Evolutionary conservation across 2,797 vertebrate genomes (phyloP).

Genomic region (Manis crassicaudata): DNA sequence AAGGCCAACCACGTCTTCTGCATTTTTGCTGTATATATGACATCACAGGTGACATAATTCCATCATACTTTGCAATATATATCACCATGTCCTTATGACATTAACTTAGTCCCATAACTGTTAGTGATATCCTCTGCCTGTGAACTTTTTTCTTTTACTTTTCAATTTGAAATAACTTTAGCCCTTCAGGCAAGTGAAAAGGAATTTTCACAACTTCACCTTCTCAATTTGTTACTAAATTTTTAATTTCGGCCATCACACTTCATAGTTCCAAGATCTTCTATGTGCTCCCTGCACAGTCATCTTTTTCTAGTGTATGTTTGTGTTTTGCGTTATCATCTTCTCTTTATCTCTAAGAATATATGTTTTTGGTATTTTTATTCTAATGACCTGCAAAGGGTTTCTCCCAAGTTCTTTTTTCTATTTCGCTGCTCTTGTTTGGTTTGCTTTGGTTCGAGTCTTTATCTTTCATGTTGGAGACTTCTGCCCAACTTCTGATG

Average conservation of each 20-base stretch:
- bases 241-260: not conserved
- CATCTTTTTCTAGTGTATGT: not conserved
- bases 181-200: not conserved
- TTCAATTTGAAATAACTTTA: constrained; percentile 20
- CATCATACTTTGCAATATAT: not conserved
- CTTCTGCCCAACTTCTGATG: not conserved
- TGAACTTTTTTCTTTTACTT: not conserved
- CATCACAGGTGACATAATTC: not conserved
- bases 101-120: not conserved
- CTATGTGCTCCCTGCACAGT: not conserved
- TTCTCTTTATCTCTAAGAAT: not conserved
- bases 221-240: not conserved
- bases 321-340: not conserved
- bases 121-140: not conserved
- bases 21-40: not conserved
- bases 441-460: not conserved
- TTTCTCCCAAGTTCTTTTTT: not conserved
- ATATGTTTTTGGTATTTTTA: not conserved
- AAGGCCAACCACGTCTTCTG: not conserved
- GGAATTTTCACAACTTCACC: not conserved
- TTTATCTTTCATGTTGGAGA: not conserved
- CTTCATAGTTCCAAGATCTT: not conserved
- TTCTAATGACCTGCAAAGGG: not conserved
- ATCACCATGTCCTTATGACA: not conserved
- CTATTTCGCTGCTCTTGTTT: not conserved